phyloP scores from a whole-genome alignment of 2,888 invertebrate species.

The Tuta absoluta region DNA sequence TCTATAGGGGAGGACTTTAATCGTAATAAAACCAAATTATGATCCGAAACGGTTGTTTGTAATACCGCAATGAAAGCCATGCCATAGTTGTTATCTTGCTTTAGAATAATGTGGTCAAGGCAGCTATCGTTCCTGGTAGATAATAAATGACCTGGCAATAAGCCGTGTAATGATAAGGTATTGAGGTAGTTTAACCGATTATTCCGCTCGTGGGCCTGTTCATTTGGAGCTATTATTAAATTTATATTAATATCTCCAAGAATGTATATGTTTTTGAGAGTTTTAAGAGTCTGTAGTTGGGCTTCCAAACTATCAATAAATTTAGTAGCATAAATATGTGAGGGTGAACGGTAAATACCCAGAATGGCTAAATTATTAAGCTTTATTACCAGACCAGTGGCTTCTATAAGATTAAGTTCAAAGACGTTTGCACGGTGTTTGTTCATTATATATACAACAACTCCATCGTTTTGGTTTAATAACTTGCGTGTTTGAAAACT shows the following conservation, averaged over 20 bases:
- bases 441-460: slow-evolving; percentile 27
- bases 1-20: background rate
- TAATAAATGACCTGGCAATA: slow-evolving; percentile 9
- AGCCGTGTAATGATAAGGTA: slow-evolving; percentile 9
- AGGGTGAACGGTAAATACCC: slow-evolving; percentile 22
- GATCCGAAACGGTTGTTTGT: slow-evolving; percentile 21
- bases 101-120: slow-evolving; percentile 21
- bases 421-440: background rate
- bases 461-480: slow-evolving; percentile 34
- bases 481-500: slow-evolving; percentile 25
- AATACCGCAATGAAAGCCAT: slow-evolving; percentile 14
- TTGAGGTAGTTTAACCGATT: slow-evolving; percentile 21
- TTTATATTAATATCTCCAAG: slow-evolving; percentile 26
- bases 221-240: background rate
- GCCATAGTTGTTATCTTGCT: background rate
- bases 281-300: background rate
- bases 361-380: slow-evolving; percentile 9
- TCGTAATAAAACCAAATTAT: slow-evolving; percentile 7
- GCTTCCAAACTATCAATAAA: slow-evolving; percentile 13
- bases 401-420: background rate
- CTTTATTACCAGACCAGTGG: slow-evolving; percentile 15
- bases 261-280: slow-evolving; percentile 16
- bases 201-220: background rate
- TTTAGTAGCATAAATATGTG: slow-evolving; percentile 11
- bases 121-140: slow-evolving; percentile 23